Evolutionary conservation across 2,113 vertebrate species (phyloP).

Genomic region (Lagenorhynchus albirostris): DNA sequence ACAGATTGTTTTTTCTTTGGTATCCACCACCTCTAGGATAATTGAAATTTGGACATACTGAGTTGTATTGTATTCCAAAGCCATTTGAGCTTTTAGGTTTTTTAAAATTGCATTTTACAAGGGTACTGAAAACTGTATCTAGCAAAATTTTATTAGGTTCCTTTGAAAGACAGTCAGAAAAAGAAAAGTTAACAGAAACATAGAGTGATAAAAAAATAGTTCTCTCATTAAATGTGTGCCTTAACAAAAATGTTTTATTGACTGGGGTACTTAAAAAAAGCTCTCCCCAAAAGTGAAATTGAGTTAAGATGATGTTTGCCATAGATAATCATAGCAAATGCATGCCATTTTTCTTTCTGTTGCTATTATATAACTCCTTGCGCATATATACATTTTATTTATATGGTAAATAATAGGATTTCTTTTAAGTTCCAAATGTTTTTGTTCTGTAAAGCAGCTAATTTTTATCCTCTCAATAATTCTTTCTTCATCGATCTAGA

Average conservation of each 20-base stretch:
- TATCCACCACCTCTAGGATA: not conserved
- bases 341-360: not conserved
- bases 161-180: not conserved
- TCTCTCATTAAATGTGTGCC: not conserved
- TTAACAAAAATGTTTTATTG: not conserved
- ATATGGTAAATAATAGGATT: not conserved
- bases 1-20: not conserved
- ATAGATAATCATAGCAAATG: not conserved
- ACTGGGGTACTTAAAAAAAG: not conserved
- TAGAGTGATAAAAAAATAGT: not conserved
- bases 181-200: not conserved
- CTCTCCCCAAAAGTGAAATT: not conserved
- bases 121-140: not conserved
- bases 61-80: not conserved
- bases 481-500: not conserved
- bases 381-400: not conserved
- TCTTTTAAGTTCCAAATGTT: not conserved
- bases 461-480: not conserved
- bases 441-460: not conserved
- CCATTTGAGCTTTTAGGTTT: not conserved
- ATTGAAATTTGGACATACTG: not conserved
- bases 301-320: not conserved
- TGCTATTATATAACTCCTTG: not conserved
- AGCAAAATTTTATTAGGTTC: not conserved
- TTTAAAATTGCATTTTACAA: not conserved